Evolutionary conservation across 2,888 invertebrate genomes (phyloP), one percentile per base, ranked within the genome.

Genomic region (Rhimphoctona megacephalus): DNA sequence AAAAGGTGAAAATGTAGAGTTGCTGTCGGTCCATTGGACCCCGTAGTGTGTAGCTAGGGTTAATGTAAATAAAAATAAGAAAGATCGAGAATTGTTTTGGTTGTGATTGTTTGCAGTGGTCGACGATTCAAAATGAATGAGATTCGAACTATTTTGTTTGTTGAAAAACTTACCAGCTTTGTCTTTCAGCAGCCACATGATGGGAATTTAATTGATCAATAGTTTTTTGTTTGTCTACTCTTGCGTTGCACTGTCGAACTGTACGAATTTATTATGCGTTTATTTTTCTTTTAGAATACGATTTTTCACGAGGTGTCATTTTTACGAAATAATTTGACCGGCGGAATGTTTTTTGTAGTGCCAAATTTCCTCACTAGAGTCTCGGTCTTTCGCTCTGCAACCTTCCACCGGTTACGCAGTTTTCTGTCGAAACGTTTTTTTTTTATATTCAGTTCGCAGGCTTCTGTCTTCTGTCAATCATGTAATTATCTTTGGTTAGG

Each of bases 391-490:
- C 1, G 19, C 49, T 19, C 6, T 5, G 17, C 2, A 19, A 19
- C 49, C 49, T 49, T 49, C 52, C 4, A 17, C 54, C 72, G 52
- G n/a, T 54, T 30, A 22, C 69, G 39, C 61, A 76, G 80, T 76
- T 79, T 52, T 54, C 61, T 30, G 30, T 17, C 6, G 19, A 70
- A 49, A n/a, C 52, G 57, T 57, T 79, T 74, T 67, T 76, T 64
- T 81, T 64, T 77, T 33, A 64, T 74, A 81, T 83, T 46, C 49
- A 61, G 67, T 73, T 72, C 72, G 81, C 66, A 77, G 73, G 80
- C 84, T 81, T 81, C 86, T 87, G 87, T 88, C 86, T 81, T 81
- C 86, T 87, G 87, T 88, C 86, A 88, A 85, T 73, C 84, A 84
- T 88, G 87, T 88, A 86, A 87, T 88, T 86, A 52, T 78, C 81